phyloP scores from a whole-genome alignment of 2,888 invertebrate genomes.

The Craniophora ligustri region DNA sequence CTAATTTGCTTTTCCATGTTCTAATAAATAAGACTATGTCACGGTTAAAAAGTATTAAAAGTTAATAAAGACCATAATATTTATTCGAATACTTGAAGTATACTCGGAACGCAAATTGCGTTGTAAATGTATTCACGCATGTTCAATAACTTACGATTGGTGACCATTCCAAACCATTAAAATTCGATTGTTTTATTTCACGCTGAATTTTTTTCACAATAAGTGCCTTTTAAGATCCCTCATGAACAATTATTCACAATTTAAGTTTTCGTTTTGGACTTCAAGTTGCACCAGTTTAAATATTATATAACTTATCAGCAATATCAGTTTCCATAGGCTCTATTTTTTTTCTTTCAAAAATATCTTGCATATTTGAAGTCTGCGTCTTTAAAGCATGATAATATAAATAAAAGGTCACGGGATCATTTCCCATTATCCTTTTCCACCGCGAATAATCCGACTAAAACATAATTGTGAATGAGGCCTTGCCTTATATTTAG shows the following conservation, averaged over 20 bases:
- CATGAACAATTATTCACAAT: constrained; percentile 18
- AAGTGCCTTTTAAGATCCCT: constrained; percentile 20
- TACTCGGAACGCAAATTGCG: constrained; percentile 46
- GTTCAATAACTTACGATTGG: constrained; percentile 52
- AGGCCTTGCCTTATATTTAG: no score
- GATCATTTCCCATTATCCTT: no score
- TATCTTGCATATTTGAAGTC: no score
- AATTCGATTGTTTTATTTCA: constrained; percentile 54
- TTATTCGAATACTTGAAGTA: constrained; percentile 18
- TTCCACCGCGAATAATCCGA: no score
- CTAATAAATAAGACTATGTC: constrained; percentile 2
- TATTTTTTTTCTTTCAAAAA: no score
- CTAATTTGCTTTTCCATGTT: background rate
- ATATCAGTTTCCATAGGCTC: no score
- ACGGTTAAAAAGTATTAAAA: constrained; percentile 22
- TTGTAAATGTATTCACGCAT: constrained; percentile 54
- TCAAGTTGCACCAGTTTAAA: no score
- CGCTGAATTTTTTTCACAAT: constrained; percentile 44
- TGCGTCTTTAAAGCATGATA: no score
- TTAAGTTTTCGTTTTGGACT: constrained; percentile 2
- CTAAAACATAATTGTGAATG: no score
- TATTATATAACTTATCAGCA: no score
- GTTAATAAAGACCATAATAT: constrained; percentile 20
- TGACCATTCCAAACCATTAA: constrained; percentile 51
- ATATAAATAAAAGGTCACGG: no score